Percentiles rank a stretch among this genome's conserved stretches.
Evolutionary conservation across 2,888 invertebrate species (phyloP).

Genomic region (Fragum whitleyi): DNA sequence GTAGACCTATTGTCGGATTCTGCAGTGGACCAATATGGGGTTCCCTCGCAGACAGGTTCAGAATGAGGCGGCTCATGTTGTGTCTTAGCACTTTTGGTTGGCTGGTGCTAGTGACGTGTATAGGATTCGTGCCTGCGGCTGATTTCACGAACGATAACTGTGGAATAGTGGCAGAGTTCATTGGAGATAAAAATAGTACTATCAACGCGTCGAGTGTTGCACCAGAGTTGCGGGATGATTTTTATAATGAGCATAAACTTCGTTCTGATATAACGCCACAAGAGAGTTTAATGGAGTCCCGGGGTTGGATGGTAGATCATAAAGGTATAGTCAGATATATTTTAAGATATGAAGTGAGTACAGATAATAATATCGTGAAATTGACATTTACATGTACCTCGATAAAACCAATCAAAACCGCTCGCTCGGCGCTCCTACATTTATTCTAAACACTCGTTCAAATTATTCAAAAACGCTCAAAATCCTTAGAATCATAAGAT

Average conservation of each 20-base stretch:
- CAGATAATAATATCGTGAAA: too few relatives aligned
- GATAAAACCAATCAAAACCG: too few relatives aligned
- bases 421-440: too few relatives aligned
- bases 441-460: too few relatives aligned
- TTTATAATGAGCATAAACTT: conserved; percentile 33
- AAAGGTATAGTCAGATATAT: conserved; percentile 3
- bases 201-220: neutral
- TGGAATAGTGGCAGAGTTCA: conserved; percentile 42
- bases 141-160: conserved; percentile 49
- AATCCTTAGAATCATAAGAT: too few relatives aligned
- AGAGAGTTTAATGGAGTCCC: conserved; percentile 64
- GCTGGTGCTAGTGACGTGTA: conserved; percentile 62
- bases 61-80: conserved; percentile 61
- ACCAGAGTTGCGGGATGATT: conserved; percentile 20
- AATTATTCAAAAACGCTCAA: too few relatives aligned
- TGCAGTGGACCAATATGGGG: conserved; percentile 68
- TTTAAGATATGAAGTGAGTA: too few relatives aligned
- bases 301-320: conserved; percentile 68
- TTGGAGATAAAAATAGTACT: neutral
- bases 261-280: conserved; percentile 36
- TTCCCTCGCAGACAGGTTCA: conserved; percentile 64
- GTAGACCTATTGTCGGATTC: conserved; percentile 67
- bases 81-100: conserved; percentile 65
- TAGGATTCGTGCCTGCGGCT: conserved; percentile 67
- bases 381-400: too few relatives aligned